Evolutionary conservation across 2,113 vertebrate species (phyloP).

Genomic region (Dicaeum eximium): DNA sequence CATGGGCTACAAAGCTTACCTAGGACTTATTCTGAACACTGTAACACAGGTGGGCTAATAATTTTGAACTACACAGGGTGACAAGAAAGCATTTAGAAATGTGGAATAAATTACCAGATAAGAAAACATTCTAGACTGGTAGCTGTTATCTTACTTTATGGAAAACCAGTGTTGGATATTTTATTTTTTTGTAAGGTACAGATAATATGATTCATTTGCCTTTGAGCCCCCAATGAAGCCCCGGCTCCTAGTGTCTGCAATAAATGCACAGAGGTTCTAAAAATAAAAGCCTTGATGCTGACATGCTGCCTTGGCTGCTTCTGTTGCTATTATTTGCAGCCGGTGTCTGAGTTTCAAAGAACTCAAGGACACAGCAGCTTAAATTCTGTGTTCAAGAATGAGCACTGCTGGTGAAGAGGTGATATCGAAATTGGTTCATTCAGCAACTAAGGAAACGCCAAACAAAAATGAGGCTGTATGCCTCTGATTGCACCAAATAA

Average conservation of each 20-base stretch:
- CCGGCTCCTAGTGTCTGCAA: not conserved
- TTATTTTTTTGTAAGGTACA: not conserved
- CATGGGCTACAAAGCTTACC: not conserved
- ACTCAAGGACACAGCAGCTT: not conserved
- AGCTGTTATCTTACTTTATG: not conserved
- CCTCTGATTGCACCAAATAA: not conserved
- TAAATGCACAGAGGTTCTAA: not conserved
- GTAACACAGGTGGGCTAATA: not conserved
- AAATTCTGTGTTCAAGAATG: not conserved
- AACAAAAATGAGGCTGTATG: not conserved
- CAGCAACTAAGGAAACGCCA: not conserved
- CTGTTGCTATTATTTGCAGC: not conserved
- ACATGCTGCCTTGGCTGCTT: not conserved
- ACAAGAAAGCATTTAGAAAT: not conserved
- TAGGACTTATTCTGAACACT: not conserved
- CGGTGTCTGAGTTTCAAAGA: not conserved
- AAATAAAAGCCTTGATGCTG: slow-evolving; percentile 4
- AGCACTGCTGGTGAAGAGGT: not conserved
- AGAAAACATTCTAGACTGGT: not conserved
- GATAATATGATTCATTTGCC: not conserved
- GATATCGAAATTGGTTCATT: not conserved
- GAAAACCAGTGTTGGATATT: not conserved
- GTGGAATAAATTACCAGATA: not conserved
- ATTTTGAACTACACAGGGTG: not conserved
- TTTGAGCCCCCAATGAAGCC: not conserved